A percentile compares a stretch with the other conserved stretches of the same genome.
These are phyloP conservation scores for Globodera rostochiensis DNA, from an alignment of 1,140 invertebrate genomes.

Conservation along the genomic window DNA sequence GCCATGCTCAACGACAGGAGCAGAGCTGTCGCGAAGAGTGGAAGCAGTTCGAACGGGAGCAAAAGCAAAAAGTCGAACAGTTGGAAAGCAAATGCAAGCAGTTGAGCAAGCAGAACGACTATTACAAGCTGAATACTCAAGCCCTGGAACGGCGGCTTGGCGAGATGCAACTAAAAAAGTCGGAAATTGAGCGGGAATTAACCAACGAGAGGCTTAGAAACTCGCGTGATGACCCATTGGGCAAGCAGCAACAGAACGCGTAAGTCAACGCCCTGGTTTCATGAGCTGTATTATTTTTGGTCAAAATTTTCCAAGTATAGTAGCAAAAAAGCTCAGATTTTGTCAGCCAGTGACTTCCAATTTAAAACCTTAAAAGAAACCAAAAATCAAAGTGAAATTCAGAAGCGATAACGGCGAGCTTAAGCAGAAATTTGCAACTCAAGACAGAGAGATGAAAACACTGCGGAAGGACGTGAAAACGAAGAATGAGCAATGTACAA, in stretches of 20 bases:
- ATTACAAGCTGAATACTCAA: slow-evolving; percentile 34
- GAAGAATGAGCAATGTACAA: slow-evolving; percentile 40
- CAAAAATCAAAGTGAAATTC: too few species aligned
- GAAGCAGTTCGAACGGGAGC: slow-evolving; percentile 31
- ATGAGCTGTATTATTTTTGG: not conserved
- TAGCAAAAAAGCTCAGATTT: not conserved
- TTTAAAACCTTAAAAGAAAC: too few species aligned
- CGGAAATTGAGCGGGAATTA: slow-evolving; percentile 51
- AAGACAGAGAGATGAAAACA: slow-evolving; percentile 41
- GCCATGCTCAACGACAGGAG: slow-evolving; percentile 36
- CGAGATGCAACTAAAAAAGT: slow-evolving; percentile 45
- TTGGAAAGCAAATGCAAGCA: slow-evolving; percentile 43
- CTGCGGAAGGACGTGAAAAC: slow-evolving; percentile 38
- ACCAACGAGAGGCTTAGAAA: slow-evolving; percentile 38
- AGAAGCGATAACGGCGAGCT: not conserved
- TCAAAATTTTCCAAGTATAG: slow-evolving; percentile 5
- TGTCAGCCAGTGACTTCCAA: too few species aligned
- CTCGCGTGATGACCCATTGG: slow-evolving; percentile 13
- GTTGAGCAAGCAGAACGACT: slow-evolving; percentile 46
- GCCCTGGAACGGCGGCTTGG: slow-evolving; percentile 50
- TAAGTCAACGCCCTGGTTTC: not conserved
- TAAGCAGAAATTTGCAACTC: slow-evolving; percentile 43
- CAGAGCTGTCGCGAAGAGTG: slow-evolving; percentile 31
- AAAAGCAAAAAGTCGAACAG: slow-evolving; percentile 42
- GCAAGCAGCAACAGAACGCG: slow-evolving; percentile 23